Base-by-base conservation (phyloP, 2,888 invertebrate genomes). In the Dolichopus griseipennis region DNA sequence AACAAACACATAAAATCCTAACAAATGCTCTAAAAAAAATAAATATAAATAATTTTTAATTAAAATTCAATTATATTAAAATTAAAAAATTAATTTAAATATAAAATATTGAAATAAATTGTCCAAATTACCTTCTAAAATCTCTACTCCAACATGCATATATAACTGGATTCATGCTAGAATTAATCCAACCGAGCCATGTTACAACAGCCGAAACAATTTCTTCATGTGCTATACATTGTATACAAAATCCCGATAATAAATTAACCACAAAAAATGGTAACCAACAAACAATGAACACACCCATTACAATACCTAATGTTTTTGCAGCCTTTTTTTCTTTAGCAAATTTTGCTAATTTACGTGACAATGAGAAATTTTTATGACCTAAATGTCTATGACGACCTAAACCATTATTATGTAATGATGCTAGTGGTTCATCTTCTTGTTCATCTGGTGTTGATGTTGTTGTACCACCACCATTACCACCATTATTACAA, bases 131-230 rank as follows among this genome's bases (percentile, higher is more conserved):
- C 93, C 94, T 90, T 83, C 94, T 85, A 80, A 97, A 97, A 82
- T 97, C 97, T 77, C 94, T 86, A 84, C 95, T 96, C 91, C 97
- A 97, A 79, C 95, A 95, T n/a, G 97, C 97, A 81, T 97, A 97
- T 78, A 97, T 97, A 73, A 97, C 93, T 0, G 97, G 97, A 84
- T 95, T 95, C 95, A 95, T 95, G 71, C 93, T 92, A 65, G 94
- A 94, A 83, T 95, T 95, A 80, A 95, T 92, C 95, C 95, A 95
- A 67, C 95, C 95, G 63, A 95, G 85, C 95, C 95, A 95, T 73
- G 94, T 94, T 70, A 95, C 94, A 69, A 95, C 88, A 63, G 93
- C 91, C 72, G 91, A 90, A 37, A 95, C 91, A 69, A 93, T 87
- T 81, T 94, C 92, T 78, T 93, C 93, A 77, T 93, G 90, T 81